Percentiles rank a stretch among this genome's conserved stretches.
Conservation (phyloP, 2,797 vertebrate genomes). For the Ispidina lecontei region DNA sequence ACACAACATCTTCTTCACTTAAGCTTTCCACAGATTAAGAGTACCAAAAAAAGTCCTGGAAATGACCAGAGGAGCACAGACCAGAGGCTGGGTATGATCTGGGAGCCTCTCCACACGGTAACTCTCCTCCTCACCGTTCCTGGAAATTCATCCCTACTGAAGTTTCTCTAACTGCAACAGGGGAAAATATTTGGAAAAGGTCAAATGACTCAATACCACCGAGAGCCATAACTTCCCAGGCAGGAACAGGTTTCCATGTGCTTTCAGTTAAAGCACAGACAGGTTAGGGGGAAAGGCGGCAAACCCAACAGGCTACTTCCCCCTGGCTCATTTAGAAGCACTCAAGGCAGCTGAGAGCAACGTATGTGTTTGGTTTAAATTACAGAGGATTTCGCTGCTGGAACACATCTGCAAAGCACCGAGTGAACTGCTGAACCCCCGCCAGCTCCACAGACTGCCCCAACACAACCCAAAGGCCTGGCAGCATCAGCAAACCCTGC, state of each 20-base stretch:
- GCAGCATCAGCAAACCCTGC: not conserved
- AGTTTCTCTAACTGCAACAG: conserved; percentile 41
- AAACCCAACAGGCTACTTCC: not conserved
- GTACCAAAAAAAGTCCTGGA: not conserved
- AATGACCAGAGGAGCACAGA: not conserved
- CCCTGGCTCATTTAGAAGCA: not conserved
- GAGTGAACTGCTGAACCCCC: conserved; percentile 28
- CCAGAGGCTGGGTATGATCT: not conserved
- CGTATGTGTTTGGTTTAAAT: conserved; percentile 45
- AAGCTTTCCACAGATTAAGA: not conserved
- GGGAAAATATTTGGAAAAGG: conserved; percentile 56
- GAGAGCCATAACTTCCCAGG: conserved; percentile 54
- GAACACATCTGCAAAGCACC: conserved; percentile 10
- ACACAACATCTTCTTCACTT: not conserved
- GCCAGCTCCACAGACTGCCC: conserved; percentile 21
- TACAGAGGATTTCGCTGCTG: conserved; percentile 43
- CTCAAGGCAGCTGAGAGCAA: not conserved
- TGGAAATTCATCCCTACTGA: conserved; percentile 32
- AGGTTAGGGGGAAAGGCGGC: conserved; percentile 16
- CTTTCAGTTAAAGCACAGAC: conserved; percentile 47
- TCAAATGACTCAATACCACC: conserved; percentile 53
- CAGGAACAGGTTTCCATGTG: conserved; percentile 45
- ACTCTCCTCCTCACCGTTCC: not conserved
- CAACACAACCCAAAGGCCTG: not conserved
- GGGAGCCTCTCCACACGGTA: not conserved